Conservation (phyloP, 1,140 invertebrate species). For the Polyergus mexicanus region DNA sequence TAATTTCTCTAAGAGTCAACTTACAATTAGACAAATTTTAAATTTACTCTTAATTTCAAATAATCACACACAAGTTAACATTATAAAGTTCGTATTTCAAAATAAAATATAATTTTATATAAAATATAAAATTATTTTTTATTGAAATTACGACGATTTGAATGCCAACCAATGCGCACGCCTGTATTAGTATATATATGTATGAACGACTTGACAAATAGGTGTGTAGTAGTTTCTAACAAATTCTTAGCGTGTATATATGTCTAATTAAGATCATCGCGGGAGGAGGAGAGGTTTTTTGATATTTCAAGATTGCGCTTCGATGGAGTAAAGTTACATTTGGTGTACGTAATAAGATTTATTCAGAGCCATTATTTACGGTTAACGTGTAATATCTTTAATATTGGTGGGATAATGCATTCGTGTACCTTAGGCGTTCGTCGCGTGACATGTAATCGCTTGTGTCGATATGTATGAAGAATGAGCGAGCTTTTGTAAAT, state of each 20-base stretch:
- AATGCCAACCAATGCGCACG: not conserved
- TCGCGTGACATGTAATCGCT: conserved; percentile 62
- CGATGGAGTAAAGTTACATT: conserved; percentile 62
- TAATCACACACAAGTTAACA: not conserved
- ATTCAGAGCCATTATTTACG: conserved; percentile 63
- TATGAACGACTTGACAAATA: conserved; percentile 80
- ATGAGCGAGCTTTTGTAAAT: conserved; percentile 33
- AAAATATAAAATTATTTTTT: conserved; percentile 48
- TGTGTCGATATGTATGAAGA: conserved; percentile 57
- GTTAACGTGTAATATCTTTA: conserved; percentile 57
- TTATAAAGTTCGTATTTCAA: not conserved
- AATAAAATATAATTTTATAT: no score
- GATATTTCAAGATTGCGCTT: conserved; percentile 53
- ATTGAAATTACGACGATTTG: conserved; percentile 59
- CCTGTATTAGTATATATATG: conserved; percentile 63
- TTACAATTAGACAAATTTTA: not conserved
- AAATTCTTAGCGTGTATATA: conserved; percentile 85
- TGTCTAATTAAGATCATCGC: conserved; percentile 80
- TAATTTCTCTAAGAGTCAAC: not conserved
- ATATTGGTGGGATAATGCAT: conserved; percentile 58
- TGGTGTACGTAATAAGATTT: conserved; percentile 63
- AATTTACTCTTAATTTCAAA: not conserved
- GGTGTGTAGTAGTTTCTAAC: conserved; percentile 84
- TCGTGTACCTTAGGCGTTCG: conserved; percentile 62
- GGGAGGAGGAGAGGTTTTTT: conserved; percentile 56